Evolutionary conservation across 2,797 vertebrate genomes (phyloP), one percentile per base, ranked within the genome.

Genomic region (Streptopelia turtur): DNA sequence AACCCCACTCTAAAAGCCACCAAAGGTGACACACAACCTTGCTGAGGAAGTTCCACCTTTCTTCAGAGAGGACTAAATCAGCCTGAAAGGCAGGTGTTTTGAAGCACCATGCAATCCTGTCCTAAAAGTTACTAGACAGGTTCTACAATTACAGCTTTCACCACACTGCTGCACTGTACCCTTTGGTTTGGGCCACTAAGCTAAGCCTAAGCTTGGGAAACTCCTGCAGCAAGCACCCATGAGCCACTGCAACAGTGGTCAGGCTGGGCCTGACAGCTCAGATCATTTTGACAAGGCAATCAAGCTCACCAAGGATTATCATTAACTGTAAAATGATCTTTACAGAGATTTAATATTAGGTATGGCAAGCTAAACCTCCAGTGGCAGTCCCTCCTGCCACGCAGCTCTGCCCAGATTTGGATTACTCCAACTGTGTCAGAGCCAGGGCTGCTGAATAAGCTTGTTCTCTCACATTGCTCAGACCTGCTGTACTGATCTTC

Each of bases 391-490:
- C 31, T 83, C 28, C 69, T 28, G 30, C 56, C 49, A 55, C 10
- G 4, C 37, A 41, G 76, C 66, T 64, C 50, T 57, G 41, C 61
- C 79, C 31, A 11, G 64, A 64, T 68, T 61, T n/a, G 43, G 23
- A 13, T 66, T 69, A 84, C 57, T 10, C 75, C 17, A 31, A 23
- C 50, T 39, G 28, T 7, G 1, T 14, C 59, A 41, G 15, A 53
- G 3, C 24, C n/a, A 23, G 21, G 43, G 60, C 24, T 49, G 77
- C 83, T 89, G 86, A 92, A 49, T 59, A 65, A 89, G 88, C 74
- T 41, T 11, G 4, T 77, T 70, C 56, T n/a, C 90, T 93, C 93
- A 94, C 75, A 94, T 43, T 93, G 91, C 75, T 70, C 74, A 39
- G 61, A 11, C 85, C 79, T 66, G 79, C 84, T 18, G 27, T 10